These are phyloP conservation scores for Phortica okadai DNA, from an alignment of 2,888 invertebrate species.

Conservation along the genomic window DNA sequence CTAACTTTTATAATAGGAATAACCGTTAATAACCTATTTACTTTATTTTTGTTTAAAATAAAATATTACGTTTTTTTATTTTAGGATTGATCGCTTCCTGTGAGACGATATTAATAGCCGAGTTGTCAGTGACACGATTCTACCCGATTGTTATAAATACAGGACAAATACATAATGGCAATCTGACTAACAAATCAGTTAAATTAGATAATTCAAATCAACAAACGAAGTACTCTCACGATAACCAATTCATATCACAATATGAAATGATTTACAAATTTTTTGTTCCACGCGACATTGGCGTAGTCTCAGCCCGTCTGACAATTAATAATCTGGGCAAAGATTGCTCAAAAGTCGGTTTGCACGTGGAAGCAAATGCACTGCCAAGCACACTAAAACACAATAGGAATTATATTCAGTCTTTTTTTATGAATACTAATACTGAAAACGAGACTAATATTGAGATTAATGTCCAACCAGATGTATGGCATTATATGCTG, in stretches of 20 bases:
- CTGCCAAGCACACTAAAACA: constrained; percentile 73
- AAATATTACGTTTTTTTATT: constrained; percentile 64
- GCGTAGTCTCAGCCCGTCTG: constrained; percentile 70
- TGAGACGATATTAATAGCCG: constrained; percentile 81
- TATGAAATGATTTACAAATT: constrained; percentile 78
- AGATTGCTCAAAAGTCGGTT: constrained; percentile 75
- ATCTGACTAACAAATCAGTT: constrained; percentile 67
- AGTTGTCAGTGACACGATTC: constrained; percentile 79
- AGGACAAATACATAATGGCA: constrained; percentile 69
- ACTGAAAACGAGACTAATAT: constrained; percentile 76
- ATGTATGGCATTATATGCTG: constrained; percentile 80
- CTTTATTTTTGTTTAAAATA: too few relatives aligned
- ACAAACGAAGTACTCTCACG: background rate
- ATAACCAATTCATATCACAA: constrained; percentile 51
- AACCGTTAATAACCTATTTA: too few relatives aligned
- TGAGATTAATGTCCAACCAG: constrained; percentile 79
- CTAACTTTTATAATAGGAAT: too few relatives aligned
- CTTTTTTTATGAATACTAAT: constrained; percentile 78
- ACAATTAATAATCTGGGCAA: constrained; percentile 75
- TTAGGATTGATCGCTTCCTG: constrained; percentile 83
- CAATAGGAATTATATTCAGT: constrained; percentile 74
- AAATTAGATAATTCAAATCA: too few relatives aligned
- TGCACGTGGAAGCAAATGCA: constrained; percentile 78
- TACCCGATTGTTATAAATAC: constrained; percentile 72
- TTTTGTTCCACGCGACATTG: constrained; percentile 76